Conservation (phyloP, 2,113 vertebrate genomes). For the Crotophaga sulcirostris region DNA sequence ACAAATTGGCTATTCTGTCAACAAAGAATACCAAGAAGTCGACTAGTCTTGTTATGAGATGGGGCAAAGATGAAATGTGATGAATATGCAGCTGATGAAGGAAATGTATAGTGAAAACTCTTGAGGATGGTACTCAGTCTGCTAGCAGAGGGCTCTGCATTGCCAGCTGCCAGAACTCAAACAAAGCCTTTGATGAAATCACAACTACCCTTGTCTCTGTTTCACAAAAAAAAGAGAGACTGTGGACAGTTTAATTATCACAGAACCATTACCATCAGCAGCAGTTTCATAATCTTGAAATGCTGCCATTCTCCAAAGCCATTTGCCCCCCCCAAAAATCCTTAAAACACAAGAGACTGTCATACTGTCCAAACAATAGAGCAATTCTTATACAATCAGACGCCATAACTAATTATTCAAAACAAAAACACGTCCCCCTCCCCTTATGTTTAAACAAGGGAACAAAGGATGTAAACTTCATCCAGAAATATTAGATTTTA, state of each 20-base stretch:
- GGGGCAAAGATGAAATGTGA: conserved; percentile 61
- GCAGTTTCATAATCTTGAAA: conserved; percentile 49
- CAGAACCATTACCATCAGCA: conserved; percentile 36
- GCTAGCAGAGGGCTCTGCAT: conserved; percentile 37
- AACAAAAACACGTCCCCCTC: conserved; percentile 8
- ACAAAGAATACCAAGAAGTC: conserved; percentile 49
- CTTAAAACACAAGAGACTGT: conserved; percentile 25
- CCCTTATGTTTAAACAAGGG: conserved; percentile 33
- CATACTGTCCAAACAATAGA: conserved; percentile 53
- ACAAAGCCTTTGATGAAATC: conserved; percentile 68
- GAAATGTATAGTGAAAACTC: conserved; percentile 49
- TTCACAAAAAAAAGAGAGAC: conserved; percentile 29
- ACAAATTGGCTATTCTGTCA: conserved; percentile 72
- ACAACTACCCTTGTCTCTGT: conserved; percentile 49
- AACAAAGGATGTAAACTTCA: conserved; percentile 62
- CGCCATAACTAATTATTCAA: conserved; percentile 56
- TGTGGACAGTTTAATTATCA: conserved; percentile 67
- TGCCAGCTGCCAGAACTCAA: conserved; percentile 69
- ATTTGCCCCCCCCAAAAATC: background rate
- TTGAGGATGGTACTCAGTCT: conserved; percentile 32
- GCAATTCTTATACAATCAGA: conserved; percentile 63
- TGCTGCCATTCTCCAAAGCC: conserved; percentile 44
- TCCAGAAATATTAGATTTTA: conserved; percentile 54
- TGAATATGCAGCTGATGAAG: conserved; percentile 63
- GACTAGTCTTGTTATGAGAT: conserved; percentile 53